phyloP scores from a whole-genome alignment of 2,113 vertebrate species.

The Acrocephalus kingi region DNA sequence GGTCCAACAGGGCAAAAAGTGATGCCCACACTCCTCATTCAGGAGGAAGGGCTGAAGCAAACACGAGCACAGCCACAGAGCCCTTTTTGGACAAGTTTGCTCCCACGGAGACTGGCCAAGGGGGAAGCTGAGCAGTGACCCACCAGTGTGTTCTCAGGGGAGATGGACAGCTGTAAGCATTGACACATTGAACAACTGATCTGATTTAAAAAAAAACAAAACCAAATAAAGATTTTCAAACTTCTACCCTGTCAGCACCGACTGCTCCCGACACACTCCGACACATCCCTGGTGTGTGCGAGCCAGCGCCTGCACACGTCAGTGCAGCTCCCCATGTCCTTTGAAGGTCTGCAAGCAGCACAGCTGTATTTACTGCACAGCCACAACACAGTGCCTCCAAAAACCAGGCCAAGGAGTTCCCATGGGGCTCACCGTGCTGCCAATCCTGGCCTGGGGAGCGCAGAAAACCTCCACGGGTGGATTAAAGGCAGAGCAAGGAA shows the following conservation, averaged over 20 bases:
- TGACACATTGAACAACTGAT: neutral
- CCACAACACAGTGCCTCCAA: neutral
- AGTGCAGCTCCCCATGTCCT: neutral
- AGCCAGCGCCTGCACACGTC: neutral
- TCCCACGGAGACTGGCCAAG: neutral
- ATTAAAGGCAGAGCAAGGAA: neutral
- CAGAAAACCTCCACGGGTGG: neutral
- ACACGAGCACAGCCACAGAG: neutral
- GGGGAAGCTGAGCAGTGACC: neutral
- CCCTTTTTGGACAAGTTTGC: neutral
- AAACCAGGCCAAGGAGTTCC: slow-evolving; percentile 23
- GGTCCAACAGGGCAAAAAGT: neutral
- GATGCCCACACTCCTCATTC: neutral
- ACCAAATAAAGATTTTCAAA: neutral
- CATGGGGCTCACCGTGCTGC: slow-evolving; percentile 1
- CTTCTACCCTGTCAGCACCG: neutral
- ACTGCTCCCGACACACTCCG: neutral
- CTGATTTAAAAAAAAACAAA: neutral
- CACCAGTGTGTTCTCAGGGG: neutral
- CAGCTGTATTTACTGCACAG: slow-evolving; percentile 35
- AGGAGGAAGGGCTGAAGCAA: neutral
- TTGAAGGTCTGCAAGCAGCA: neutral
- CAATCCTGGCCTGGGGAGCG: neutral
- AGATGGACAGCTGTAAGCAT: neutral
- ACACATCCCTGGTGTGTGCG: neutral